Evolutionary conservation across 2,113 vertebrate genomes (phyloP).

Genomic region (Oreotrochilus melanogaster): DNA sequence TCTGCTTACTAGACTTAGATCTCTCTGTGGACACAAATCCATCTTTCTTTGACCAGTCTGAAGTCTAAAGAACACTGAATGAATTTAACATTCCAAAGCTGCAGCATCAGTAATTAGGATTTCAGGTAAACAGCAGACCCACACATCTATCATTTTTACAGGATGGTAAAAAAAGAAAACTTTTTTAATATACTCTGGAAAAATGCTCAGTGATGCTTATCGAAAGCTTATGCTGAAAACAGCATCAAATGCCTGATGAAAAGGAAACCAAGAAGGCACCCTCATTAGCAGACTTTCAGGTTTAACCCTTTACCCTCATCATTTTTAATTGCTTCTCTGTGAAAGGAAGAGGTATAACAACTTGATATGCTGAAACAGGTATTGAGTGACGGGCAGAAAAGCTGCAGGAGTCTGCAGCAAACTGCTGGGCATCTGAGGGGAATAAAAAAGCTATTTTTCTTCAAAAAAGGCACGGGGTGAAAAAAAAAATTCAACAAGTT

Average conservation of each 20-base stretch:
- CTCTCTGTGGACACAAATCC: slow-evolving; percentile 28
- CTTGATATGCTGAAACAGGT: not conserved
- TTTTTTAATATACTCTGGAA: slow-evolving; percentile 48
- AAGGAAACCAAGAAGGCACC: slow-evolving; percentile 16
- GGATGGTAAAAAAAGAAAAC: not conserved
- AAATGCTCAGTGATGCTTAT: slow-evolving; percentile 65
- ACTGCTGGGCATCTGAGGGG: slow-evolving; percentile 27
- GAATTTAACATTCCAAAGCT: slow-evolving; percentile 18
- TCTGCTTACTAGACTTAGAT: not conserved
- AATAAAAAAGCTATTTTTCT: not conserved
- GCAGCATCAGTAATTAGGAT: slow-evolving; percentile 45
- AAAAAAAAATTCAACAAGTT: slow-evolving; percentile 7
- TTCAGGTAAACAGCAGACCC: slow-evolving; percentile 51
- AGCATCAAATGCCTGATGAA: slow-evolving; percentile 49
- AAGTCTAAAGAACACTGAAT: slow-evolving; percentile 26
- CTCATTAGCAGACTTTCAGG: slow-evolving; percentile 59
- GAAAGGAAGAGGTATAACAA: slow-evolving; percentile 11
- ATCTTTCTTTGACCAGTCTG: slow-evolving; percentile 30
- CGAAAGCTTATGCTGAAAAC: slow-evolving; percentile 38
- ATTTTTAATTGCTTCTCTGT: slow-evolving; percentile 73
- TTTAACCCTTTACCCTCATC: slow-evolving; percentile 74
- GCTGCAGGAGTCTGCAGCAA: slow-evolving; percentile 12
- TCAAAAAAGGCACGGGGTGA: not conserved
- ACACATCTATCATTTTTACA: slow-evolving; percentile 53
- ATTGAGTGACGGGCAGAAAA: not conserved